Percentiles rank a stretch among this genome's conserved stretches.
phyloP scores from a whole-genome alignment of 2,797 vertebrate species.

The Tokudaia tokunoshimensis region DNA sequence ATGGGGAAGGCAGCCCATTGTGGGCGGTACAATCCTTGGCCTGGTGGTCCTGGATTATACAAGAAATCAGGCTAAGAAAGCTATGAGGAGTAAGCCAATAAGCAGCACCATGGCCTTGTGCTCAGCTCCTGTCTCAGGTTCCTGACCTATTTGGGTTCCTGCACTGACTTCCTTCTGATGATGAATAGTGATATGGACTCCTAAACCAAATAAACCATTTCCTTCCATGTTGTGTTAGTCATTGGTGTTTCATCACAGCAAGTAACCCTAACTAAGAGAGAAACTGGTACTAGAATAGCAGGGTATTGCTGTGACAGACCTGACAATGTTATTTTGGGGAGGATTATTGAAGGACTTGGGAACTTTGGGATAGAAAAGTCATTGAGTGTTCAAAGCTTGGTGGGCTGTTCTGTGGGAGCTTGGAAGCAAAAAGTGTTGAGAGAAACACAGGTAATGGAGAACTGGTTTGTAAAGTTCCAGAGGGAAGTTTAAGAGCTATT shows the following conservation, averaged over 20 bases:
- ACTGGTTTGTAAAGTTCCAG: no score
- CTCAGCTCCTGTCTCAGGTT: no score
- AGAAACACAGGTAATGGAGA: no score
- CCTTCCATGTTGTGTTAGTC: not conserved
- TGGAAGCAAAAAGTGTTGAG: no score
- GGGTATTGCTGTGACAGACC: not conserved
- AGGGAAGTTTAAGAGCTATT: no score
- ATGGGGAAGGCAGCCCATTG: not conserved
- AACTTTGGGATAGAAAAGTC: no score
- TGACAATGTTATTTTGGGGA: not conserved
- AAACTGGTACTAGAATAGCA: not conserved
- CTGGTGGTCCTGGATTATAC: not conserved
- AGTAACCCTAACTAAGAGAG: not conserved
- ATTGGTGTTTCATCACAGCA: not conserved
- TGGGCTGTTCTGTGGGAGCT: no score
- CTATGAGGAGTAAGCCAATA: no score
- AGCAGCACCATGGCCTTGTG: no score
- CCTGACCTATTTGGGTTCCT: no score
- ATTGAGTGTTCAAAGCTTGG: no score
- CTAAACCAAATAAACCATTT: not conserved
- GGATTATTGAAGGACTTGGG: no score
- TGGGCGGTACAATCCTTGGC: not conserved
- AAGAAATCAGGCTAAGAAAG: not conserved
- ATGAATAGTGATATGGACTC: not conserved
- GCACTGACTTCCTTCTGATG: not conserved